phyloP scores from a whole-genome alignment of 1,140 invertebrate species.

The Gonatopus flavifemur region DNA sequence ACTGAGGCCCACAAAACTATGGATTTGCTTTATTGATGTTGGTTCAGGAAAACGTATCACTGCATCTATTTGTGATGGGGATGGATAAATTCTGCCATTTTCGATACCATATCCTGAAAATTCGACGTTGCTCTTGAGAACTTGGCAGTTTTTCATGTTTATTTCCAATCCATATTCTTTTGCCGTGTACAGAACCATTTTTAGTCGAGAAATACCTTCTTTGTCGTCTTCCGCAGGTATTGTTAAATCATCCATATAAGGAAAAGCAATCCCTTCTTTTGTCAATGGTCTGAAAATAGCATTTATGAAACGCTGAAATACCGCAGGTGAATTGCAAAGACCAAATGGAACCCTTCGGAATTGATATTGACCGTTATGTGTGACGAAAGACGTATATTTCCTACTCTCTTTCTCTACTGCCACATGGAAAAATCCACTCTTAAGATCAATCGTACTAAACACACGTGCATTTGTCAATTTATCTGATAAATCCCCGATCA shows the following conservation, averaged over 20 bases:
- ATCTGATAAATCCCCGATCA: conserved; percentile 50
- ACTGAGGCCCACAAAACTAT: not conserved
- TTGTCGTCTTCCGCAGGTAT: conserved; percentile 16
- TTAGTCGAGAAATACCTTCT: conserved; percentile 8
- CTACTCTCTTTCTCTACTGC: conserved; percentile 37
- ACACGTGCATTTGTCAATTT: conserved; percentile 29
- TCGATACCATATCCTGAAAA: conserved; percentile 22
- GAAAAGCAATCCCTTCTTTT: conserved; percentile 26
- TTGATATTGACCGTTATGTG: not conserved
- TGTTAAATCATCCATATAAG: conserved; percentile 44
- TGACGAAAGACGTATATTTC: conserved; percentile 32
- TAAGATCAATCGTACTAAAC: conserved; percentile 57
- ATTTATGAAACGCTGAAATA: conserved; percentile 51
- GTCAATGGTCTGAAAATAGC: conserved; percentile 29
- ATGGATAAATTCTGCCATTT: conserved; percentile 28
- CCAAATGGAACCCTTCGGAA: conserved; percentile 27
- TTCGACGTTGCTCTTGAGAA: conserved; percentile 14
- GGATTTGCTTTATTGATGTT: not conserved
- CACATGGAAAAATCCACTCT: conserved; percentile 47
- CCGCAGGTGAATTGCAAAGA: conserved; percentile 45
- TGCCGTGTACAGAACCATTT: conserved; percentile 23
- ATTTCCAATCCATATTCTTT: conserved; percentile 12
- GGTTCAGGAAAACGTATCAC: conserved; percentile 35
- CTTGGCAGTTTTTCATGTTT: conserved; percentile 24
- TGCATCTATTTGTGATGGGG: conserved; percentile 30